Evolutionary conservation across 2,888 invertebrate genomes (phyloP), one percentile per base, ranked within the genome.

Genomic region (Trachelus iudaicus): DNA sequence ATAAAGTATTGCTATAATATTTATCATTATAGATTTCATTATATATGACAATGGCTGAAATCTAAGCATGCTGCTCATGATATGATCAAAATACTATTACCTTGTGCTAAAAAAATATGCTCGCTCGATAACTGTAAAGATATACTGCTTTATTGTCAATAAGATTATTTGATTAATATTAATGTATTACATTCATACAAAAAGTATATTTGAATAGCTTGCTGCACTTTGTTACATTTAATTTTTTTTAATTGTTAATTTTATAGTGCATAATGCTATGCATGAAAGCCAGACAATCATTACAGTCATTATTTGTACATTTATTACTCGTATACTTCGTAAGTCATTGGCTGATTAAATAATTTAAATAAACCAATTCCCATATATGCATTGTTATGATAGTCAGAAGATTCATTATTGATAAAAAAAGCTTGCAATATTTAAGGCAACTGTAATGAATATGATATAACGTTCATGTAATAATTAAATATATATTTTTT

Each of bases 401-500:
- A 56, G 56, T 56, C 23, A 9, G 9, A 9, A 56, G 23, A 23
- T 56, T 56, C 23, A 12, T 56, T 2, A 56, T 56, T 23, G 56
- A 23, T 56, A 56, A 23, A 23, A 23, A 23, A 56, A 56, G 56
- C 56, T 56, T 56, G 56, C 23, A 56, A 56, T 56, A 56, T 56
- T 9, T 23, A 56, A 56, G 56, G 23, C 56, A 23, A 56, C 23
- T 56, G 9, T 56, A 23, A 9, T 2, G 23, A 56, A 23, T 56
- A 56, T 9, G 56, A 56, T 23, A 56, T 56, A 56, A 56, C 9
- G 15, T 56, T 23, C 56, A 23, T 9, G 23, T 56, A 56, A 56
- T 56, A 56, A 56, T 23, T 56, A 12, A 35, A 56, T 56, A 23
- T 56, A 56, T 56, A 56, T 86, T 86, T 89, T 89, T 90, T 90